These are phyloP conservation scores for Plebejus melissa DNA, from an alignment of 2,888 invertebrate species.

Conservation along the genomic window DNA sequence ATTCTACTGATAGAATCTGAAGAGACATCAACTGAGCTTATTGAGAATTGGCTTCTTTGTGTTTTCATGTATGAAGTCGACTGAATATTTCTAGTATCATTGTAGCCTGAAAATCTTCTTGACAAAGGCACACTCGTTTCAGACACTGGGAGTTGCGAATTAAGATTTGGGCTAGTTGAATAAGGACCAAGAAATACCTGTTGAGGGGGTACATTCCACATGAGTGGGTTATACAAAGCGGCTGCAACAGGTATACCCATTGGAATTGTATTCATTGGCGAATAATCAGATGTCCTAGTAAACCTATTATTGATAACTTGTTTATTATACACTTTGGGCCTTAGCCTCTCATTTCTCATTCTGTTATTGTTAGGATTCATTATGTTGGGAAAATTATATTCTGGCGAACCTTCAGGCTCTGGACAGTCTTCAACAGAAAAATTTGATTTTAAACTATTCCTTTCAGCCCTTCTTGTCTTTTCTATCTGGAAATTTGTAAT, in stretches of 20 bases:
- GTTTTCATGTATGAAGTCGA: not conserved
- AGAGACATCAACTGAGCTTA: not conserved
- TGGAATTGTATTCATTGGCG: conserved; percentile 40
- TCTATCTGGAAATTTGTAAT: conserved; percentile 46
- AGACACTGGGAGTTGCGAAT: conserved; percentile 28
- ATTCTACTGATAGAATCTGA: not conserved
- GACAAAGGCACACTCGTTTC: conserved; percentile 29
- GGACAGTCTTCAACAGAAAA: conserved; percentile 42
- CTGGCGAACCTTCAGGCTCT: conserved; percentile 54
- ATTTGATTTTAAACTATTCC: conserved; percentile 37
- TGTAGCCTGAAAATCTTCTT: conserved; percentile 18
- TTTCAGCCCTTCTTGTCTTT: conserved; percentile 46
- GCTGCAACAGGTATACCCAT: conserved; percentile 41
- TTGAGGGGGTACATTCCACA: conserved; percentile 31
- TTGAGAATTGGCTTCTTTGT: not conserved
- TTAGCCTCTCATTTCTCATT: not conserved
- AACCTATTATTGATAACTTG: conserved; percentile 44
- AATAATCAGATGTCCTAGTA: conserved; percentile 32
- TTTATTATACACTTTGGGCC: conserved; percentile 41
- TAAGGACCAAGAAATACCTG: conserved; percentile 30
- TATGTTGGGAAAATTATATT: conserved; percentile 33
- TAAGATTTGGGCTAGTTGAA: conserved; percentile 23
- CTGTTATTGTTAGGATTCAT: conserved; percentile 15
- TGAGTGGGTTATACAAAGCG: conserved; percentile 32
- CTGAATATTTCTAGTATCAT: not conserved